These are phyloP conservation scores for Phymanthus crucifer DNA, from an alignment of 92 coral and sea anemone genomes.

Conservation along the genomic window DNA sequence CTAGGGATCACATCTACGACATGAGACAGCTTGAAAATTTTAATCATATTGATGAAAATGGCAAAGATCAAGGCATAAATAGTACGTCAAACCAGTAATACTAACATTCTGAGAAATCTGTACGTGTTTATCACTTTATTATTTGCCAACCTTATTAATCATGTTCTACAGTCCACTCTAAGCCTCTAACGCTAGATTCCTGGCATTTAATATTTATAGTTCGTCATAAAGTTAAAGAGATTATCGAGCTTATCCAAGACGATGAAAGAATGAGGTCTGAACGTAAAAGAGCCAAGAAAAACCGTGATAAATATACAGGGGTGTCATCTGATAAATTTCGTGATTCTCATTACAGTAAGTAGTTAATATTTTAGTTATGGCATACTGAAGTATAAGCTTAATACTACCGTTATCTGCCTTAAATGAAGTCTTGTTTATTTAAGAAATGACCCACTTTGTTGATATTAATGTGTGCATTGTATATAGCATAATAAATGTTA, in stretches of 20 bases:
- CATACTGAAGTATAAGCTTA: background rate
- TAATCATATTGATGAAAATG: conserved; percentile 79
- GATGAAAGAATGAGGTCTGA: conserved; percentile 88
- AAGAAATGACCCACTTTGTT: background rate
- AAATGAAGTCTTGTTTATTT: background rate
- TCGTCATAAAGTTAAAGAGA: conserved; percentile 97
- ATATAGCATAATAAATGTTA: background rate
- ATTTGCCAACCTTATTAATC: background rate
- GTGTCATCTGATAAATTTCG: conserved; percentile 77
- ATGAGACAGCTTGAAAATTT: conserved; percentile 88
- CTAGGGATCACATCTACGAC: conserved; percentile 96
- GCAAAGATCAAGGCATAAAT: conserved; percentile 97
- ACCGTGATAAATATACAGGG: conserved; percentile 90
- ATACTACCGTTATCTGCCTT: background rate
- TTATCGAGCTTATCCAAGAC: conserved; percentile 89
- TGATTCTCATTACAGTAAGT: conserved; percentile 79
- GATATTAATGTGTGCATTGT: background rate
- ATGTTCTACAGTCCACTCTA: background rate
- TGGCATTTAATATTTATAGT: conserved; percentile 48
- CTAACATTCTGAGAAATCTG: conserved; percentile 7
- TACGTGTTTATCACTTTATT: conserved; percentile 1
- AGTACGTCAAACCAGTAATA: conserved; percentile 53
- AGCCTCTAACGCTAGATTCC: too few species aligned
- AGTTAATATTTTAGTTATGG: background rate
- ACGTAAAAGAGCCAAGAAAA: conserved; percentile 92